Evolutionary conservation across 2,797 vertebrate genomes (phyloP).

Genomic region (Gastrophryne carolinensis): DNA sequence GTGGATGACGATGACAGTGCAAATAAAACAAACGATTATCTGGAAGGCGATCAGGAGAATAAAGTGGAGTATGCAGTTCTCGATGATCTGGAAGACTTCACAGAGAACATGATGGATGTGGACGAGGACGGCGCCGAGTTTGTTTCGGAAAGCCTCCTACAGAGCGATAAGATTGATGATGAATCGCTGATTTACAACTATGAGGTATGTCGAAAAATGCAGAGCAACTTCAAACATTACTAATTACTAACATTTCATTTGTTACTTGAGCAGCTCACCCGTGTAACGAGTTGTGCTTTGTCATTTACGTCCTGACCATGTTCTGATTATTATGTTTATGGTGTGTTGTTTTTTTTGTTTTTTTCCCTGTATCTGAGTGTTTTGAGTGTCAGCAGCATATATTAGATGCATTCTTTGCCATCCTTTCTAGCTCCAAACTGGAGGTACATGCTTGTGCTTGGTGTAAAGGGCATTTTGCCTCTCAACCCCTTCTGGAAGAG

Average conservation of each 20-base stretch:
- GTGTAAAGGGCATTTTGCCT: conserved; percentile 23
- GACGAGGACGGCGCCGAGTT: conserved; percentile 87
- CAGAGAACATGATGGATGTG: conserved; percentile 92
- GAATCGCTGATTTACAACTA: conserved; percentile 86
- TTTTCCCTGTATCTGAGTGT: conserved; percentile 2
- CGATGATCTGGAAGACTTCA: conserved; percentile 96
- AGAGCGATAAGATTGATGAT: conserved; percentile 88
- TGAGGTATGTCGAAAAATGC: conserved; percentile 79
- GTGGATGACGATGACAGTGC: conserved; percentile 69
- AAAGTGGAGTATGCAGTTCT: conserved; percentile 98
- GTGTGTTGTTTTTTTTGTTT: too few species aligned
- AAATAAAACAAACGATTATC: conserved; percentile 78
- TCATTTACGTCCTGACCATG: conserved; percentile 11
- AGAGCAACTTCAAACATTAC: background rate
- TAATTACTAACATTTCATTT: conserved; percentile 11
- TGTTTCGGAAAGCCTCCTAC: conserved; percentile 88
- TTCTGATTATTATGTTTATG: background rate
- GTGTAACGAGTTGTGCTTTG: conserved; percentile 2
- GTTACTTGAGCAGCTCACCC: background rate
- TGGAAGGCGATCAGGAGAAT: conserved; percentile 88
- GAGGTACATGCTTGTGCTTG: conserved; percentile 21
- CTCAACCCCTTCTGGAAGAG: conserved; percentile 29
- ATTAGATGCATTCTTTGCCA: conserved; percentile 22
- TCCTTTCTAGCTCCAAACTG: conserved; percentile 28
- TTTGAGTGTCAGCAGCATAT: conserved; percentile 12